Conservation (phyloP, 1,140 invertebrate species). For the Condylostylus longicornis region DNA sequence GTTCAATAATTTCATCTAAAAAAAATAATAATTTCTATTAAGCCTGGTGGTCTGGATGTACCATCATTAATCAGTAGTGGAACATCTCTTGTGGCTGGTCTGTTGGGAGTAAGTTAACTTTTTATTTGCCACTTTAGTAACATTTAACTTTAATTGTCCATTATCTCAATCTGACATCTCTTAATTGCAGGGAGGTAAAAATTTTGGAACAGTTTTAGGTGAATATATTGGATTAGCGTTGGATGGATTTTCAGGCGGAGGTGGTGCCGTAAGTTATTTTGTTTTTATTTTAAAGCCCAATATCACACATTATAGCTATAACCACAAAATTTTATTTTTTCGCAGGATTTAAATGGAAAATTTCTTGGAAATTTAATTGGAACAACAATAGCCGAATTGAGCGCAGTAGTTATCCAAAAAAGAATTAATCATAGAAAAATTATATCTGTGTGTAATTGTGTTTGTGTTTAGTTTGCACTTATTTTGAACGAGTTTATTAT, state of each 20-base stretch:
- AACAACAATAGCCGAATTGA: conserved; percentile 25
- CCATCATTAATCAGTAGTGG: conserved; percentile 25
- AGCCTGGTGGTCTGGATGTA: conserved; percentile 32
- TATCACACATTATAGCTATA: background rate
- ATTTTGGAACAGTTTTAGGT: conserved; percentile 35
- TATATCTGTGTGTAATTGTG: conserved; percentile 1
- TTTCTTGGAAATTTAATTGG: conserved; percentile 32
- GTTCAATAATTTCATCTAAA: background rate
- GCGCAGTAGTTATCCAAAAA: conserved; percentile 30
- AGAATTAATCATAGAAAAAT: too few relatives aligned
- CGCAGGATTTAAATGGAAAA: conserved; percentile 30
- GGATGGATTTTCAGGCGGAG: conserved; percentile 36
- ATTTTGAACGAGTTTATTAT: conserved; percentile 9
- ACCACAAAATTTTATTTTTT: conserved; percentile 7
- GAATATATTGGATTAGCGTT: conserved; percentile 34
- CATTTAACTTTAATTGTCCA: conserved; percentile 2
- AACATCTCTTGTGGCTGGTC: conserved; percentile 26
- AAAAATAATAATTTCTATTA: conserved; percentile 3
- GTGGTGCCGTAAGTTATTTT: conserved; percentile 32
- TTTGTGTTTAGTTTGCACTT: background rate
- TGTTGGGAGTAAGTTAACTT: conserved; percentile 17
- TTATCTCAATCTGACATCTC: conserved; percentile 8
- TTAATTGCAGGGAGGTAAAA: conserved; percentile 29
- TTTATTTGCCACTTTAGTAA: conserved; percentile 1
- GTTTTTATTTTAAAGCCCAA: background rate